Percentiles rank a stretch among this genome's conserved stretches.
Evolutionary conservation across 1,140 invertebrate species (phyloP).

Genomic region (Lepidotrigona ventralis): DNA sequence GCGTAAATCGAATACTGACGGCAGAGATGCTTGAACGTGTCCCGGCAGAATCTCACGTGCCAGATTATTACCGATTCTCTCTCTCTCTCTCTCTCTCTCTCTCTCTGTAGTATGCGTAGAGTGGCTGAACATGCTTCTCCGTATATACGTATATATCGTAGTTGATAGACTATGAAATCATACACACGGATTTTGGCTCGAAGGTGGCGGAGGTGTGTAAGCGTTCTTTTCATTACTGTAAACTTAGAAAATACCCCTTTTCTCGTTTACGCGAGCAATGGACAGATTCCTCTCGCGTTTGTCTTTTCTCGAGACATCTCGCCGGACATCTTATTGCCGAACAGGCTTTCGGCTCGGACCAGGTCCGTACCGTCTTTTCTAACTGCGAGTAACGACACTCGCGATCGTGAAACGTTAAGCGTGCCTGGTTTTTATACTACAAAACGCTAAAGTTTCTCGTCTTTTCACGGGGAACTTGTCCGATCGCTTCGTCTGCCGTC

Average conservation of each 20-base stretch:
- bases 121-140: conserved; percentile 4
- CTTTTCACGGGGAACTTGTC: not conserved
- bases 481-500: conserved; percentile 12
- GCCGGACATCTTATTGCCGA: not conserved
- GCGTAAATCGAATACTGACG: conserved; percentile 49
- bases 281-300: not conserved
- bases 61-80: conserved; percentile 42
- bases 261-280: not conserved
- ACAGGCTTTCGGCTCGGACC: not conserved
- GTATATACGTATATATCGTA: not conserved
- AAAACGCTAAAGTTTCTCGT: not conserved
- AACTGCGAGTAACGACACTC: not conserved
- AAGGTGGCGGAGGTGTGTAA: conserved; percentile 43
- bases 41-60: conserved; percentile 47
- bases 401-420: conserved; percentile 18
- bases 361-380: not conserved
- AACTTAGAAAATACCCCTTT: conserved; percentile 13
- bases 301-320: not conserved
- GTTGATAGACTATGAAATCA: not conserved
- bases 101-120: not conserved
- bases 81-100: not conserved
- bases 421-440: not conserved
- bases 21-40: conserved; percentile 42
- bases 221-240: conserved; percentile 15
- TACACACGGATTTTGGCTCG: conserved; percentile 10